phyloP scores from a whole-genome alignment of 2,797 vertebrate genomes.

The Falco peregrinus region DNA sequence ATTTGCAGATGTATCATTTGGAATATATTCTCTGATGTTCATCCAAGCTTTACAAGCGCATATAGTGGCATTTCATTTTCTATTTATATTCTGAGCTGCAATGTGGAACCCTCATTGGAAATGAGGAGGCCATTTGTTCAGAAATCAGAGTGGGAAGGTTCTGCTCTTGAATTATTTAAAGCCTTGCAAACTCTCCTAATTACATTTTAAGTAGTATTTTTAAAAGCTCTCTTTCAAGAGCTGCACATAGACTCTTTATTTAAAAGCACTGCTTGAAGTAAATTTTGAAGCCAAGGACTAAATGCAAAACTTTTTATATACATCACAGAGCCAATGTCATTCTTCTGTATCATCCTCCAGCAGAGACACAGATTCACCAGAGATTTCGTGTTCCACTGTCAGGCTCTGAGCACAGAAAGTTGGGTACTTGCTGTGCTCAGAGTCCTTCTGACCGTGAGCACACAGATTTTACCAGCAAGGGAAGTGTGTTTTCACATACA shows the following conservation, averaged over 20 bases:
- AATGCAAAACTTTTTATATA: background rate
- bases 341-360: background rate
- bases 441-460: background rate
- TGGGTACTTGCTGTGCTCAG: background rate
- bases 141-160: constrained; percentile 45
- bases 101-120: constrained; percentile 13
- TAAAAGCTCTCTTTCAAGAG: background rate
- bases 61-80: constrained; percentile 49
- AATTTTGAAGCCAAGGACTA: background rate
- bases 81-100: constrained; percentile 57
- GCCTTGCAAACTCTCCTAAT: constrained; percentile 45
- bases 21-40: constrained; percentile 34
- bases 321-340: background rate
- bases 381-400: background rate
- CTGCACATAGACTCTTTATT: background rate
- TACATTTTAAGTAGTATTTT: background rate
- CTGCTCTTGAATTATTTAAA: constrained; percentile 43
- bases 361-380: background rate
- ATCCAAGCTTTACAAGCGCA: background rate
- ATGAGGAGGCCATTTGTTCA: constrained; percentile 44
- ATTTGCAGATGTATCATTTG: constrained; percentile 4
- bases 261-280: background rate
- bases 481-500: background rate
- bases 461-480: background rate
- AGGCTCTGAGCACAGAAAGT: background rate